Percentiles rank a stretch among this genome's conserved stretches.
phyloP scores from a whole-genome alignment of 2,113 vertebrate species.

The Gavia stellata region DNA sequence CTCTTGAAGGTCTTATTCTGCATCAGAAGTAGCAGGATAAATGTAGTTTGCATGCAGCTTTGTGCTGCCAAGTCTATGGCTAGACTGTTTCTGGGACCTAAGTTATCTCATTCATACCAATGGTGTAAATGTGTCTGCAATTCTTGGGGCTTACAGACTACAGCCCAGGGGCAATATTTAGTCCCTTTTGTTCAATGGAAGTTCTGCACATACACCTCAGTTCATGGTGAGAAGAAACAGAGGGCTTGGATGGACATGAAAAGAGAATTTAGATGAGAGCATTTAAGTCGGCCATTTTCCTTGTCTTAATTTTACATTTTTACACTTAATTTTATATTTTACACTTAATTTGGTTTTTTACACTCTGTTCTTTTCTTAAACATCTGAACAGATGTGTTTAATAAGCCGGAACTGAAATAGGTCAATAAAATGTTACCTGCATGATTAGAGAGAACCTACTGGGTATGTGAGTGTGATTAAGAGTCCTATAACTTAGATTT shows the following conservation, averaged over 20 bases:
- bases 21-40: not conserved
- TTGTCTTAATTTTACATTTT: not conserved
- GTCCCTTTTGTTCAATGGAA: not conserved
- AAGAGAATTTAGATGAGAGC: not conserved
- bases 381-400: constrained; percentile 4
- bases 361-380: not conserved
- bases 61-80: not conserved
- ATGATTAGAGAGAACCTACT: not conserved
- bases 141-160: not conserved
- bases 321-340: not conserved
- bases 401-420: constrained; percentile 5
- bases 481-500: not conserved
- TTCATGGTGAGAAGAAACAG: not conserved
- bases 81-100: not conserved
- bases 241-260: not conserved
- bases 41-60: not conserved
- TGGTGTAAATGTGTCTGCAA: not conserved
- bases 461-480: not conserved
- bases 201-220: not conserved
- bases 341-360: not conserved
- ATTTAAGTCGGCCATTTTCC: not conserved
- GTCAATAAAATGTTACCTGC: constrained; percentile 26
- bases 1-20: not conserved
- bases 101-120: not conserved
- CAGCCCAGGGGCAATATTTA: not conserved